These are phyloP conservation scores for Rousettus leschenaultii DNA, from an alignment of 2,113 vertebrate species.

Conservation along the genomic window DNA sequence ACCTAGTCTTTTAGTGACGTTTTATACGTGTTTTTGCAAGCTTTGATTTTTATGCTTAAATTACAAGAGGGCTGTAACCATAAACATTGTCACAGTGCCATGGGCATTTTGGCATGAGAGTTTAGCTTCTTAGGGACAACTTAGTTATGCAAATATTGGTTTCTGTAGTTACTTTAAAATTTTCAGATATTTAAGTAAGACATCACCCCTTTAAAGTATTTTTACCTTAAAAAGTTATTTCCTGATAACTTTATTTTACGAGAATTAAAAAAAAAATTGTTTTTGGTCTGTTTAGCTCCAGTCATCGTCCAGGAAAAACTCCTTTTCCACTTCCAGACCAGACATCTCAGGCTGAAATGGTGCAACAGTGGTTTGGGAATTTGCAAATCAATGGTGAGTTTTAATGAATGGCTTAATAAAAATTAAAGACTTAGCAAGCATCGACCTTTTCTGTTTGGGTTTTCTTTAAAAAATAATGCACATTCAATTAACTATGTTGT, in stretches of 20 bases:
- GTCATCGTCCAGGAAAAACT: constrained; percentile 82
- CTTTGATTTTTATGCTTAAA: constrained; percentile 27
- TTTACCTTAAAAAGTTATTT: not conserved
- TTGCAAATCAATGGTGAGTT: constrained; percentile 74
- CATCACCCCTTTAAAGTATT: not conserved
- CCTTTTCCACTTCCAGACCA: constrained; percentile 82
- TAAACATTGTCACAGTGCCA: not conserved
- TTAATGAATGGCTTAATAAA: not conserved
- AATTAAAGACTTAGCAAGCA: not conserved
- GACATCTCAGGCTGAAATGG: constrained; percentile 84
- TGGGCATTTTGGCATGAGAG: not conserved
- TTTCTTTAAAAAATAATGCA: constrained; percentile 26
- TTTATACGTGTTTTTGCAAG: not conserved
- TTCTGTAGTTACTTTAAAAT: not conserved
- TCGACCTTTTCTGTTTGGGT: not conserved
- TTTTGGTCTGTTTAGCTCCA: constrained; percentile 79
- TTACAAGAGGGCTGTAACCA: not conserved
- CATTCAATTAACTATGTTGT: not conserved
- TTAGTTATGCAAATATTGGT: not conserved
- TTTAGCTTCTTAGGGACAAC: not conserved
- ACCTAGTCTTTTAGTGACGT: not conserved
- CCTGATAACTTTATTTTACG: constrained; percentile 18
- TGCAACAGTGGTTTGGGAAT: constrained; percentile 91
- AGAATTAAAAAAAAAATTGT: not conserved
- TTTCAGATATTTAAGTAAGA: constrained; percentile 12